phyloP scores from a whole-genome alignment of 2,888 invertebrate genomes.

The Rosalia funebris region DNA sequence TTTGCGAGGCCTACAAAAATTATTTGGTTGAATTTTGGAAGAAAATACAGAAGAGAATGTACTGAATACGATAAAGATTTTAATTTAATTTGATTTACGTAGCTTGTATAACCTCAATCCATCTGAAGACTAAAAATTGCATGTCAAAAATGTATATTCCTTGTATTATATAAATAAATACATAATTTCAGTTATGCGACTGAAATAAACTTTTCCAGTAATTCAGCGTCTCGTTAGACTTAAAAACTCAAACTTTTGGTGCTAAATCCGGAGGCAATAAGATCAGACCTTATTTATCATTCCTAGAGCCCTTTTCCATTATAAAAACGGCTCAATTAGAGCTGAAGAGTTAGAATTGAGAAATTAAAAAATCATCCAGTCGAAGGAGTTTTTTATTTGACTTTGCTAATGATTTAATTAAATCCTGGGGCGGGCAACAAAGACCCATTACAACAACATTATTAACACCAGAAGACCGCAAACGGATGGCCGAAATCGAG shows the following conservation, averaged over 20 bases:
- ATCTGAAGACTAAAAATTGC: too few relatives aligned
- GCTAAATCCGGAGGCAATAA: background rate
- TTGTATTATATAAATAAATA: too few relatives aligned
- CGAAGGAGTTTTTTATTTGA: background rate
- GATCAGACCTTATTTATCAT: background rate
- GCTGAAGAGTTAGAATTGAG: background rate
- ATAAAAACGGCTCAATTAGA: slow-evolving; percentile 7
- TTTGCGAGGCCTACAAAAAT: too few relatives aligned
- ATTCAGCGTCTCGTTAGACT: background rate
- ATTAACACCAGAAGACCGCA: slow-evolving; percentile 7
- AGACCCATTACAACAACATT: too few relatives aligned
- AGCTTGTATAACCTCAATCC: too few relatives aligned
- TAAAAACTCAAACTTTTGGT: background rate
- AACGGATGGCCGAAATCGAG: slow-evolving; percentile 1
- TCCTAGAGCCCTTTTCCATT: background rate
- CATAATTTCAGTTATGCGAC: background rate
- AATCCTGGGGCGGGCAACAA: slow-evolving; percentile 10
- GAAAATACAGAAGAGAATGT: too few relatives aligned
- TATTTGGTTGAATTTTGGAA: too few relatives aligned
- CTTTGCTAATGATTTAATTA: slow-evolving; percentile 25
- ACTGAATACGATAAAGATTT: too few relatives aligned
- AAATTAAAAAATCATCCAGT: slow-evolving; percentile 9
- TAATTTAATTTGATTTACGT: too few relatives aligned
- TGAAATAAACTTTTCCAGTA: background rate
- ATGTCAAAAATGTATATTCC: too few relatives aligned